Base-by-base conservation (phyloP, 64 coral and sea anemone genomes). In the Cladopsammia gracilis region DNA sequence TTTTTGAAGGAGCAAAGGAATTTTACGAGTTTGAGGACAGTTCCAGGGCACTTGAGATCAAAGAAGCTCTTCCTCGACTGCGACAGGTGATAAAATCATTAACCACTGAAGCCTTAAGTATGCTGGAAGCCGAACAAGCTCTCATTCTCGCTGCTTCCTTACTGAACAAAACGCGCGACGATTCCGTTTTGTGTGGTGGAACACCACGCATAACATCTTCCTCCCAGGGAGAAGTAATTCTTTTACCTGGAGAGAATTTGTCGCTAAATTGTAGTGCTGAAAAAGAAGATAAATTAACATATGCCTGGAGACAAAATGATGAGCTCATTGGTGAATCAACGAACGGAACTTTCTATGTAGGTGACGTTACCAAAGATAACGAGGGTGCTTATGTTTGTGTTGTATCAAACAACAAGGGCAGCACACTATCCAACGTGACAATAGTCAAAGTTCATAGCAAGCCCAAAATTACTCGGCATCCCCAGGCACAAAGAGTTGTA, bases 381-480 rank as follows among this genome's bases (percentile, higher is more conserved):
- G 59, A 79, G 16, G 89, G 89, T 22, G 26, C 52, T 62, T 90
- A 90, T 67, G 52, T 64, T 34, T 90, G 89, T 46, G 76, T 54
- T 14, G 89, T 65, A 11, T 52, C 58, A 7, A 90, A 90, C 75
- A 76, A 90, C 64, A 90, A 90, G 58, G 89, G 89, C n/a, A 80
- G 61, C n/a, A 71, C 76, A 11, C 16, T 80, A 0, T 90, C 89
- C 14, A 66, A 73, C 25, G 48, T 80, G 4, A 82, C 75, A 6
- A 70, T 64, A 4, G 20, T 90, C 13, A 44, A 56, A 16, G 61
- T 89, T 44, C 45, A 90, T 24, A 70, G 2, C 34, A 90, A 90
- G 14, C 89, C 89, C 7, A 56, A 6, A 7, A 79, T 90, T 46
- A 43, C 78, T 43, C 43, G 71, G 48, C 75, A 90, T 68, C 89